A percentile compares a stretch with the other conserved stretches of the same genome.
These are phyloP conservation scores for Parauchenoglanis ngamensis DNA, from an alignment of 2,797 vertebrate genomes.

Conservation along the genomic window DNA sequence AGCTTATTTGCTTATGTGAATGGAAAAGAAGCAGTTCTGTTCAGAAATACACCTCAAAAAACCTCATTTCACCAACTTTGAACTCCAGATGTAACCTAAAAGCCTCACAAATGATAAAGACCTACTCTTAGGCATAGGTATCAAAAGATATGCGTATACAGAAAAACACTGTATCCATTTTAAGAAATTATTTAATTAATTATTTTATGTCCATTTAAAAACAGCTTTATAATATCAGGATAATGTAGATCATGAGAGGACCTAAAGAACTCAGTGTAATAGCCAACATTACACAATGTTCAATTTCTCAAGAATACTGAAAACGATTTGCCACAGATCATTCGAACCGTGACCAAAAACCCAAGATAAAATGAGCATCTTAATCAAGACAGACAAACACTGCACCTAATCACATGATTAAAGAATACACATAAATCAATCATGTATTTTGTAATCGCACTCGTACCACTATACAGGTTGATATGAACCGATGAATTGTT, in stretches of 20 bases:
- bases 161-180: not conserved
- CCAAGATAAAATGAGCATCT: not conserved
- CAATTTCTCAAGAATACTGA: not conserved
- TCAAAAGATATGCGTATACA: not conserved
- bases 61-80: not conserved
- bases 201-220: not conserved
- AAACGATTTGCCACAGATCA: not conserved
- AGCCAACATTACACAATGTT: not conserved
- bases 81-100: not conserved
- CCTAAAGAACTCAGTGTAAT: not conserved
- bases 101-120: not conserved
- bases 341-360: not conserved
- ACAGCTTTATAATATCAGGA: not conserved
- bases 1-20: not conserved
- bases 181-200: not conserved
- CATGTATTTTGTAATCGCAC: not conserved
- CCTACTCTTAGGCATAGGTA: not conserved
- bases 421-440: not conserved
- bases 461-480: not conserved
- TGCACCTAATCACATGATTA: not conserved
- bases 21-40: not conserved
- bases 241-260: not conserved
- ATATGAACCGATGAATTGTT: slow-evolving; percentile 16
- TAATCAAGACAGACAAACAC: not conserved
- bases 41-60: not conserved